A percentile compares a stretch with the other conserved stretches of the same genome.
Evolutionary conservation across 2,797 vertebrate species (phyloP).

Genomic region (Pangasius sanitwongsei): DNA sequence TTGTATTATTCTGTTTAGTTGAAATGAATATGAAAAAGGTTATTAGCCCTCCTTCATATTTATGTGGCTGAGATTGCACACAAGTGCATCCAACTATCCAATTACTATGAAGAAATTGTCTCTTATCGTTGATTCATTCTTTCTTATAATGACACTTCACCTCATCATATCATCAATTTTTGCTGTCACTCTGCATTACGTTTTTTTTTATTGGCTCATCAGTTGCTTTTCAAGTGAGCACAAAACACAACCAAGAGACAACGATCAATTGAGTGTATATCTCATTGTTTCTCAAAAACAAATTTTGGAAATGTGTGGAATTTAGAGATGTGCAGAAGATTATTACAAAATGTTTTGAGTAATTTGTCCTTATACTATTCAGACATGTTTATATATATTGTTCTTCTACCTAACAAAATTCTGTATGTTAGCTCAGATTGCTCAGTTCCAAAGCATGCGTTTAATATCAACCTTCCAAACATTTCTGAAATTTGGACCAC

Average conservation of each 20-base stretch:
- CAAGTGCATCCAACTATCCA: background rate
- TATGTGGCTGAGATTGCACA: background rate
- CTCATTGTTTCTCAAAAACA: constrained; percentile 45
- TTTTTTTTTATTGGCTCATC: background rate
- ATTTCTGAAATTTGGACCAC: background rate
- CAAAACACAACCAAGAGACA: background rate
- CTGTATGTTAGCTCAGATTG: background rate
- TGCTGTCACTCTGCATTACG: background rate
- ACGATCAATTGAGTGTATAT: constrained; percentile 26
- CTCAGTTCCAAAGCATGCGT: background rate
- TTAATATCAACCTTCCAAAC: background rate
- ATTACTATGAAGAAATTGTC: background rate
- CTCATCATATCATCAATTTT: background rate
- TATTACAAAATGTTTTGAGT: background rate
- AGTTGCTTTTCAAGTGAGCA: constrained; percentile 4
- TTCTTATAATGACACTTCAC: background rate
- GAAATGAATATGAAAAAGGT: background rate
- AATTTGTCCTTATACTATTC: too few species aligned
- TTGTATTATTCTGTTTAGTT: background rate
- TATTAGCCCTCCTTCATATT: background rate
- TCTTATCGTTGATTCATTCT: background rate
- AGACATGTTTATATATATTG: background rate
- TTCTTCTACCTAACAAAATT: background rate
- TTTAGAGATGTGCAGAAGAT: background rate
- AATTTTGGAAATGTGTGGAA: background rate